Evolutionary conservation across 2,797 vertebrate species (phyloP), one percentile per base, ranked within the genome.

Genomic region (Phataginus tetradactyla): DNA sequence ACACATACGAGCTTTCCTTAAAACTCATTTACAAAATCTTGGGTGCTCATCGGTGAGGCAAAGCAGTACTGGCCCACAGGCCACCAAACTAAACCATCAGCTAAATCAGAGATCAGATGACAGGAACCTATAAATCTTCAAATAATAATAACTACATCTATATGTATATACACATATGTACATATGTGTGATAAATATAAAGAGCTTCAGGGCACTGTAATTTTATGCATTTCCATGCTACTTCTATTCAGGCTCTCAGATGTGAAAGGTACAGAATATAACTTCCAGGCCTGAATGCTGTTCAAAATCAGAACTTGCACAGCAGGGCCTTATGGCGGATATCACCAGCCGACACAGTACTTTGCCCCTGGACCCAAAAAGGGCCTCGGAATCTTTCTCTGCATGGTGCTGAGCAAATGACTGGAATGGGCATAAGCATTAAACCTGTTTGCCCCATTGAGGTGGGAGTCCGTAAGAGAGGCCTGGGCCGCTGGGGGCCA

Each of bases 101-200:
- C 53, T n/a, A 53, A 83, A 84, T 66, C 75, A 79, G 69, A 51
- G 37, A 55, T 49, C 68, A 63, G 66, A 57, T 29, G 51, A 53
- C 77, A 85, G 74, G 20, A 37, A 11, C 21, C 66, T 55, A 4
- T 12, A 23, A 34, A 12, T 51, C 39, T 61, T 88, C n/a, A 51
- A 77, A 23, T 32, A 32, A 32, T 32, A 63, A 53, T n/a, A 75
- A 45, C 51, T 34, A 77, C 32, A 14, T 34, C 51, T 1, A 71
- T 18, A 34, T 20, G n/a, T 37, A 14, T 14, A 77, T 20, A 75
- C 21, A 37, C 5, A 8, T 11, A 2, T 20, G 27, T 37, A 9
- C 17, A 32, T n/a, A 2, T 25, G 39, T n/a, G 39, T 42, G 66
- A n/a, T 29, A 51, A 18, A 51, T 5, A 21, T 3, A 49, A 0